Conservation (phyloP, 2,113 vertebrate genomes). For the Podocnemis expansa region DNA sequence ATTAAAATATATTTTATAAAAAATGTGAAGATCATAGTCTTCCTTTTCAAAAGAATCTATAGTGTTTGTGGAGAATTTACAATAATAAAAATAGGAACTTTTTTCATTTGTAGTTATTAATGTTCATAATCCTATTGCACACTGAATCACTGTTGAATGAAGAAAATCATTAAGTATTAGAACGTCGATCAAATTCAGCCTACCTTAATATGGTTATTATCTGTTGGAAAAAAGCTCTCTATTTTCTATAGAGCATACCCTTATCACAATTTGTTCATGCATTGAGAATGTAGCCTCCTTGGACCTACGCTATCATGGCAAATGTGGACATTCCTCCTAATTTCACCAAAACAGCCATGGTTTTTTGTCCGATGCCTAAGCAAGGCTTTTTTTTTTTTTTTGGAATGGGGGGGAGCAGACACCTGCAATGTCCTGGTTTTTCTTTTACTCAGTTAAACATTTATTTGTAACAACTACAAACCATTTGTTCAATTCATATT, state of each 20-base stretch:
- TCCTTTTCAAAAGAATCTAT: not conserved
- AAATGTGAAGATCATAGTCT: not conserved
- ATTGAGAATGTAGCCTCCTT: not conserved
- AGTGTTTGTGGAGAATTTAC: not conserved
- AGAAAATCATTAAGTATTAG: slow-evolving; percentile 12
- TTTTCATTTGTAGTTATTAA: slow-evolving; percentile 52
- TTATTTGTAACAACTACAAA: not conserved
- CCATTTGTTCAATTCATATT: not conserved
- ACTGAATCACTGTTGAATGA: not conserved
- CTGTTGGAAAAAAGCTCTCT: not conserved
- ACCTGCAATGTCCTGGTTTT: not conserved
- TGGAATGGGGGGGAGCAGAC: too few relatives aligned
- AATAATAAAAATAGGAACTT: not conserved
- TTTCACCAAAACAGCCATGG: not conserved
- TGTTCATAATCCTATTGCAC: slow-evolving; percentile 12
- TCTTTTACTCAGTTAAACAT: not conserved
- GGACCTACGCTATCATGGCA: not conserved
- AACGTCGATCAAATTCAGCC: not conserved
- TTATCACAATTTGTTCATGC: not conserved
- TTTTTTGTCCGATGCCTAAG: not conserved
- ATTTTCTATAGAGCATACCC: not conserved
- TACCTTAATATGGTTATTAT: not conserved
- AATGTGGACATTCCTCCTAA: not conserved
- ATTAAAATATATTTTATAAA: not conserved
- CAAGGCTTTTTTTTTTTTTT: not conserved